Evolutionary conservation across 2,113 vertebrate species (phyloP).

Genomic region (Malurus cyaneus): DNA sequence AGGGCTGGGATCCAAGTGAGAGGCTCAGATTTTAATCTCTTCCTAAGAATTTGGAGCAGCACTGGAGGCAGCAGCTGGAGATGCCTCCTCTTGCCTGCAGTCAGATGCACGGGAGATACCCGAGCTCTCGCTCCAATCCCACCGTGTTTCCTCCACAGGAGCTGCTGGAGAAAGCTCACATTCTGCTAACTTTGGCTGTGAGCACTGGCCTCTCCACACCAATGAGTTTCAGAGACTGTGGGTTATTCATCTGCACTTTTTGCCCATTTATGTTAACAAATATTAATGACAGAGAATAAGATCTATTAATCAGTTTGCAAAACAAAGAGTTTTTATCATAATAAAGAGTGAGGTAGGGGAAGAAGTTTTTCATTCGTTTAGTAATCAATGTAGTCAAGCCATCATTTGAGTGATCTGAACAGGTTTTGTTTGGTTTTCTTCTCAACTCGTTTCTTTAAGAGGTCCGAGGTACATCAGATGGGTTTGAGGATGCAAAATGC

Average conservation of each 20-base stretch:
- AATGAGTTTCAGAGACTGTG: not conserved
- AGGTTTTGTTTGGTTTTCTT: not conserved
- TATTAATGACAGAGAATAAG: not conserved
- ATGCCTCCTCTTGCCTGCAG: not conserved
- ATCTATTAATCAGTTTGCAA: not conserved
- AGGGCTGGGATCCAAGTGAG: not conserved
- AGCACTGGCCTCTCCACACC: not conserved
- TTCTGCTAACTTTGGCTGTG: fast-evolving
- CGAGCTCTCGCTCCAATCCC: not conserved
- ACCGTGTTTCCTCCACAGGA: not conserved
- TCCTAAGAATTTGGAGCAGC: not conserved
- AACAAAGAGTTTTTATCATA: not conserved
- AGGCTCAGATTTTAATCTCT: slow-evolving; percentile 11
- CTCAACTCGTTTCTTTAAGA: not conserved
- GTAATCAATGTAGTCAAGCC: not conserved
- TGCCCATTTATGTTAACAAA: not conserved
- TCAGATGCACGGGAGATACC: not conserved
- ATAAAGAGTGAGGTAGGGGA: not conserved
- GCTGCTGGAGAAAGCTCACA: fast-evolving
- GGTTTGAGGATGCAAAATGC: not conserved
- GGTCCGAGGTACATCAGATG: not conserved
- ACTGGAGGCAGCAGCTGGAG: not conserved
- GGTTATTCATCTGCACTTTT: not conserved
- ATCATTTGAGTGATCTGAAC: not conserved
- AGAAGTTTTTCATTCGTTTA: not conserved